These are phyloP conservation scores for Euschistus heros DNA, from an alignment of 1,140 invertebrate species.

Conservation along the genomic window DNA sequence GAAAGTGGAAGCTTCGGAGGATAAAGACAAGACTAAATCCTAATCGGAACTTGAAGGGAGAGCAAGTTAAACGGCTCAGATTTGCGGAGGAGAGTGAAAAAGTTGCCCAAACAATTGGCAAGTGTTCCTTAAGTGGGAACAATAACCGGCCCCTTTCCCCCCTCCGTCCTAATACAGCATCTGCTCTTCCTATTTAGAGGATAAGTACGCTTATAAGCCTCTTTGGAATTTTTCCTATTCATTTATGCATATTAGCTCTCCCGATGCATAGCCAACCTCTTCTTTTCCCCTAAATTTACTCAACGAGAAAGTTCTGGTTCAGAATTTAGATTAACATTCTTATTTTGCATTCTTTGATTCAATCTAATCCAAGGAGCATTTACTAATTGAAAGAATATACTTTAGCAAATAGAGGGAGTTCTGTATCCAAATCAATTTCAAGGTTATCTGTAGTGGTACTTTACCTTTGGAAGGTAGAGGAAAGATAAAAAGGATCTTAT, in stretches of 20 bases:
- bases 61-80: background rate
- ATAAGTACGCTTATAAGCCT: background rate
- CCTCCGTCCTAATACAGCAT: background rate
- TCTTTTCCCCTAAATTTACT: too few species aligned
- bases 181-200: background rate
- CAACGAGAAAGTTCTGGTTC: too few species aligned
- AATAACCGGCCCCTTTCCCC: background rate
- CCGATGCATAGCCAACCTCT: too few species aligned
- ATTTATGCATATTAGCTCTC: constrained; percentile 8
- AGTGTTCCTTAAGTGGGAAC: constrained; percentile 9
- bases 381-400: too few species aligned
- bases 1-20: background rate
- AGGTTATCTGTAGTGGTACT: too few species aligned
- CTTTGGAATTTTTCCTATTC: constrained; percentile 4
- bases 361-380: too few species aligned
- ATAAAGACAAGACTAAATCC: background rate
- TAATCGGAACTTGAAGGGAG: constrained; percentile 4
- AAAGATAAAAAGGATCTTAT: too few species aligned
- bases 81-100: constrained; percentile 1
- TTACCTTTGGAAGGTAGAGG: too few species aligned
- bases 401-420: too few species aligned
- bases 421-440: too few species aligned
- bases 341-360: too few species aligned
- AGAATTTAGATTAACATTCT: too few species aligned
- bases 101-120: constrained; percentile 5